A percentile compares a stretch with the other conserved stretches of the same genome.
Evolutionary conservation across 2,113 vertebrate species (phyloP).

Genomic region (Todiramphus chloris): DNA sequence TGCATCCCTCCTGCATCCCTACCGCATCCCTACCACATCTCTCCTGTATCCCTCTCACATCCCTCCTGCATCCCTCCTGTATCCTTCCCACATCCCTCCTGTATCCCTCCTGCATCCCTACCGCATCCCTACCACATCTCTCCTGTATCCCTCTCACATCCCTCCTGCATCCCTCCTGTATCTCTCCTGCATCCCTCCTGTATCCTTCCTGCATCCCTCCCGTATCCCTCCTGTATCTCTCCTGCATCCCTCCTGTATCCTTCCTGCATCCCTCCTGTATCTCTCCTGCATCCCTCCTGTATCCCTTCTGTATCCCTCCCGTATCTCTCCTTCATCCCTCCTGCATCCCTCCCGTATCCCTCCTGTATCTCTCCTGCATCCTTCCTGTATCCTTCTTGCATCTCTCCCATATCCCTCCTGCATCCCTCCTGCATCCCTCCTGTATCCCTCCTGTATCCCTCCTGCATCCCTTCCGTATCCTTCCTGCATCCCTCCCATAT

Average conservation of each 20-base stretch:
- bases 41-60: neutral
- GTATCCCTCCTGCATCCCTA: neutral
- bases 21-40: neutral
- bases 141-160: neutral
- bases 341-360: no score
- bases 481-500: neutral
- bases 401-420: no score
- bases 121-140: no score
- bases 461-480: neutral
- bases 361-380: no score
- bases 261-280: no score
- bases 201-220: no score
- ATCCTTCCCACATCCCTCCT: neutral
- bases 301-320: no score
- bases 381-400: no score
- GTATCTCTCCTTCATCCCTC: no score
- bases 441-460: neutral
- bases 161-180: neutral
- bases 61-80: neutral
- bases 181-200: neutral
- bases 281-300: no score
- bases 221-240: no score
- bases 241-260: no score
- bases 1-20: neutral
- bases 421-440: neutral